Percentiles rank a stretch among this genome's conserved stretches.
Conservation (phyloP, 2,888 invertebrate species). For the Trachelus stipa region DNA sequence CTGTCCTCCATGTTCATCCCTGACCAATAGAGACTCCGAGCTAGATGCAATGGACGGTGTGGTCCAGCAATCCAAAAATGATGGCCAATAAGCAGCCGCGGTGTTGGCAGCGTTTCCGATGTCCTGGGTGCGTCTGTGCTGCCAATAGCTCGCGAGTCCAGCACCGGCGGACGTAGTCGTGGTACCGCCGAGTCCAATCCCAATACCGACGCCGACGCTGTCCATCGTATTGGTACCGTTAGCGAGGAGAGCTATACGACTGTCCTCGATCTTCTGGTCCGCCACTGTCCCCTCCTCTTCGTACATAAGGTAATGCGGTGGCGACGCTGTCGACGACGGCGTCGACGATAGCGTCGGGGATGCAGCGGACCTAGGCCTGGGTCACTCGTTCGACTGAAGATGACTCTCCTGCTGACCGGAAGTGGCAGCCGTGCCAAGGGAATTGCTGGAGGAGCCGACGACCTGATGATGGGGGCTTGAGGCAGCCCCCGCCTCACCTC, state of each 20-base stretch:
- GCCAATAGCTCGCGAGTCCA: slow-evolving; percentile 62
- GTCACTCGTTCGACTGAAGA: slow-evolving; percentile 58
- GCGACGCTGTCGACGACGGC: slow-evolving; percentile 61
- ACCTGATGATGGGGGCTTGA: slow-evolving; percentile 60
- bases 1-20: slow-evolving; percentile 54
- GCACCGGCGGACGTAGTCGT: slow-evolving; percentile 4
- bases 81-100: slow-evolving; percentile 60
- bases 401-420: slow-evolving; percentile 39
- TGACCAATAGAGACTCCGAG: slow-evolving; percentile 54
- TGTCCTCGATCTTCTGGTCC: slow-evolving; percentile 53
- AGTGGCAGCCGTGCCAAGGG: slow-evolving; percentile 27
- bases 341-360: slow-evolving; percentile 62
- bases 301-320: slow-evolving; percentile 60
- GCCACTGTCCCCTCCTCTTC: slow-evolving; percentile 58
- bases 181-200: slow-evolving; percentile 38
- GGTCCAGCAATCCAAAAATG: slow-evolving; percentile 63
- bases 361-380: slow-evolving; percentile 64
- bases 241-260: slow-evolving; percentile 24
- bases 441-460: slow-evolving; percentile 24
- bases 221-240: slow-evolving; percentile 13
- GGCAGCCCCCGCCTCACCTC: slow-evolving; percentile 65
- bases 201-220: slow-evolving; percentile 44
- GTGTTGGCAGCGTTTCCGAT: slow-evolving; percentile 42
- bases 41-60: slow-evolving; percentile 54
- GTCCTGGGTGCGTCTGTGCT: slow-evolving; percentile 41